phyloP scores from a whole-genome alignment of 23 tunicate species.

The Trididemnum miniatum region DNA sequence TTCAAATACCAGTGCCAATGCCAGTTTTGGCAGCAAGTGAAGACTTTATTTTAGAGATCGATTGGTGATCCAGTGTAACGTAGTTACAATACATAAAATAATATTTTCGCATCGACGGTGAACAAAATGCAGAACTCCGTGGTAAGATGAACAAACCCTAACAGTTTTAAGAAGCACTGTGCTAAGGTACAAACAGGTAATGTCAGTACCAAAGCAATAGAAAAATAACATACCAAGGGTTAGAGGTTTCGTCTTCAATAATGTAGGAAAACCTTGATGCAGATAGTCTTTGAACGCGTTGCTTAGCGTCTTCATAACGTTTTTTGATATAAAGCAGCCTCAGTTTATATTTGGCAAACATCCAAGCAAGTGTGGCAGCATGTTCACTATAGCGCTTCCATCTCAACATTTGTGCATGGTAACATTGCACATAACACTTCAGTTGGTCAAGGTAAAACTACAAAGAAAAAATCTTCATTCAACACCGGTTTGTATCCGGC shows the following conservation, averaged over 20 bases:
- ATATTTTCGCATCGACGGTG: too few species aligned
- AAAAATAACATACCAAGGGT: not conserved
- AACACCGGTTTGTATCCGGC: not conserved
- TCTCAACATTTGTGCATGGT: conserved; percentile 76
- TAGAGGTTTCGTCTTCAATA: not conserved
- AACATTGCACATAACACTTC: conserved; percentile 67
- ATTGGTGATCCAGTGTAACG: too few species aligned
- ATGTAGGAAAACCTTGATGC: conserved; percentile 51
- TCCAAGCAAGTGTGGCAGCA: conserved; percentile 58
- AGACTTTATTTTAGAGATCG: too few species aligned
- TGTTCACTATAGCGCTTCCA: conserved; percentile 86
- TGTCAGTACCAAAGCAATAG: too few species aligned
- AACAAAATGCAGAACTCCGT: too few species aligned
- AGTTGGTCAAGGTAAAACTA: conserved; percentile 75
- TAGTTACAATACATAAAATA: too few species aligned
- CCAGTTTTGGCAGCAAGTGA: too few species aligned
- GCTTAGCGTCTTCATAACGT: conserved; percentile 58
- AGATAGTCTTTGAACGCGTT: conserved; percentile 57
- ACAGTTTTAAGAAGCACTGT: too few species aligned
- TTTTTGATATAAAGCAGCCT: conserved; percentile 48
- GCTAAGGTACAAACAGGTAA: too few species aligned
- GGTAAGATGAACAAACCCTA: too few species aligned
- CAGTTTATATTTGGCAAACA: conserved; percentile 31
- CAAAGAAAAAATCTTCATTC: not conserved
- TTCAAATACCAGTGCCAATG: too few species aligned